Evolutionary conservation across 2,888 invertebrate genomes (phyloP), one percentile per base, ranked within the genome.

Genomic region (Ennomos erosarius): DNA sequence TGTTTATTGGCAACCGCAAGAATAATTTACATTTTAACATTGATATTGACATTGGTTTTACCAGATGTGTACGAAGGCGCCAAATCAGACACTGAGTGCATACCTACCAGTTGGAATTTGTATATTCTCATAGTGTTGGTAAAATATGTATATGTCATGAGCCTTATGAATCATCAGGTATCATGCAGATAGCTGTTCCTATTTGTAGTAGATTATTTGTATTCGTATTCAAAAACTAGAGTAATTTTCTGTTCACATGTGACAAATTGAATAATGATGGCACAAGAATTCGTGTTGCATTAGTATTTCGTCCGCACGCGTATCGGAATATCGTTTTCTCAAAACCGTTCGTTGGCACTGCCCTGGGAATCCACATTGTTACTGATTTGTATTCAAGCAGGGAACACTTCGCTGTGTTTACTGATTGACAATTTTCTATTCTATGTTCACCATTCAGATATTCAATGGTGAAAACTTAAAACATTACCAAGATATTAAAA

Each of bases 241-340:
- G 55, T 69, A 64, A 62, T 68, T 67, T 70, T 79, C 62, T 70
- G 79, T 87, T 88, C 86, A 80, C 87, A 89, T 82, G 84, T 79
- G 76, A 82, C 81, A 78, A 78, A 84, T 84, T 82, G 77, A 82
- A 79, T 74, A 81, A 82, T 83, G 83, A 84, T 79, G 74, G 63
- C 81, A 77, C 75, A 78, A 87, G 90, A 87, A 90, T 90, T 87
- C 76, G 80, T 81, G 55, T 51, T 59, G 68, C 77, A 86, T 90
- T 85, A 78, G 81, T 83, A 91, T 87, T 86, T 81, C 65, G 76
- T 72, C 54, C 85, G 84, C 84, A 70, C 65, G 9, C 38, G 71
- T 80, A 85, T 87, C 74, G 81, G 88, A 86, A 90, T 89, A 90
- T 86, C 83, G 88, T 90, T 86, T 90, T 90, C 90, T 88, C 78